Percentiles rank a stretch among this genome's conserved stretches.
phyloP scores from a whole-genome alignment of 2,797 vertebrate species.

The Poeciliopsis paucimaculata region DNA sequence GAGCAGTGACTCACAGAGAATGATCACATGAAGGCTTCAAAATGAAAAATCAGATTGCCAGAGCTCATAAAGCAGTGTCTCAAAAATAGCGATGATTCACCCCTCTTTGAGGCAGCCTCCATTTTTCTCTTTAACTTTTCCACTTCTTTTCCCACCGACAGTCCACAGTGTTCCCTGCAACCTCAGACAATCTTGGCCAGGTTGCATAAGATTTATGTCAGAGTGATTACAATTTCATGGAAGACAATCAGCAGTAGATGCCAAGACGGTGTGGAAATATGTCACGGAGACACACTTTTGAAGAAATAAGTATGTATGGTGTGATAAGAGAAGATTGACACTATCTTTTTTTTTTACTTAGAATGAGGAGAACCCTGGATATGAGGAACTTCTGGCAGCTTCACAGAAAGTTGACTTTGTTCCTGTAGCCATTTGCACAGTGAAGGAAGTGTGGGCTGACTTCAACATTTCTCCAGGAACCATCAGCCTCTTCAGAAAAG shows the following conservation, averaged over 20 bases:
- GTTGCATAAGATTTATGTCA: constrained; percentile 12
- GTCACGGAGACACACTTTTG: background rate
- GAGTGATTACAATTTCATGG: constrained; percentile 1
- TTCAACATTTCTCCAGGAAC: constrained; percentile 80
- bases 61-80: constrained; percentile 45
- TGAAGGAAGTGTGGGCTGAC: constrained; percentile 79
- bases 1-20: constrained; percentile 59
- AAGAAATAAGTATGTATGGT: background rate
- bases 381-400: constrained; percentile 73
- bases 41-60: constrained; percentile 55
- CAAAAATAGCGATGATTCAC: constrained; percentile 66
- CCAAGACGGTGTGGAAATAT: background rate
- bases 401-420: constrained; percentile 74
- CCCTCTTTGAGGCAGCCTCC: constrained; percentile 40
- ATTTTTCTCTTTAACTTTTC: constrained; percentile 23
- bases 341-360: constrained; percentile 51
- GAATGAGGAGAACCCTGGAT: constrained; percentile 80
- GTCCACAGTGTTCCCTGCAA: constrained; percentile 18
- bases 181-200: constrained; percentile 2
- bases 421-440: constrained; percentile 83
- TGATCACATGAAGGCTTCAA: constrained; percentile 53
- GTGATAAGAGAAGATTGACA: background rate
- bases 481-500: constrained; percentile 88
- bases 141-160: constrained; percentile 15
- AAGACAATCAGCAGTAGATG: background rate